Percentiles rank a stretch among this genome's conserved stretches.
Evolutionary conservation across 2,888 invertebrate genomes (phyloP).

Genomic region (Drosophila multiciliata): DNA sequence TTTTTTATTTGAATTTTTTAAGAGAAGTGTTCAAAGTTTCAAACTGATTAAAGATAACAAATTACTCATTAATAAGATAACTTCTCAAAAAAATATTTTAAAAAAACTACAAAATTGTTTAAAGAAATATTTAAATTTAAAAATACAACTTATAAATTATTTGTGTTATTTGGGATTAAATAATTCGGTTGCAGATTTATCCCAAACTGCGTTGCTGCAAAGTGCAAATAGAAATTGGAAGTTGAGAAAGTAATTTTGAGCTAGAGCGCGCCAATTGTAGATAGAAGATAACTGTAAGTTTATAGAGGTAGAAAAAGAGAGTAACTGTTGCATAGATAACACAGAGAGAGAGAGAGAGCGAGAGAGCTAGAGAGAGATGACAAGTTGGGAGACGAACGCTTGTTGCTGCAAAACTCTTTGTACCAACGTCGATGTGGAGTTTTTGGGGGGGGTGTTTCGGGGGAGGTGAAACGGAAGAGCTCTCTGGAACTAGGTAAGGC

Average conservation of each 20-base stretch:
- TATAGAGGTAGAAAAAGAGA: conserved; percentile 16
- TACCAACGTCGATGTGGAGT: conserved; percentile 29
- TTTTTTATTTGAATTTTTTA: not conserved
- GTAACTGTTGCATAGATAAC: conserved; percentile 22
- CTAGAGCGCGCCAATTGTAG: conserved; percentile 74
- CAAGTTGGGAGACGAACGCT: conserved; percentile 48
- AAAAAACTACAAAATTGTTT: not conserved
- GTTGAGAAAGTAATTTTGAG: conserved; percentile 77
- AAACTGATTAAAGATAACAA: not conserved
- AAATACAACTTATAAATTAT: not conserved
- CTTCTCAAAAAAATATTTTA: not conserved
- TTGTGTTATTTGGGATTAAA: not conserved
- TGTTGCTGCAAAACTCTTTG: conserved; percentile 75
- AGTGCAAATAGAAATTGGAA: conserved; percentile 33
- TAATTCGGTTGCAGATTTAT: not conserved
- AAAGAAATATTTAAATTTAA: not conserved
- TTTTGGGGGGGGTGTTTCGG: not conserved
- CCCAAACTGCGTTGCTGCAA: not conserved
- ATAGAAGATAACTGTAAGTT: conserved; percentile 41
- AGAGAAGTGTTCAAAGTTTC: not conserved
- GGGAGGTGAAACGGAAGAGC: conserved; percentile 8
- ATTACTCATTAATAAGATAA: not conserved
- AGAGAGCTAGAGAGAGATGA: conserved; percentile 26
- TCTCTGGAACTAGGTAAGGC: conserved; percentile 43
- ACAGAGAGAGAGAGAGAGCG: conserved; percentile 23